Conservation (phyloP, 2,113 vertebrate species). For the Camelus bactrianus region DNA sequence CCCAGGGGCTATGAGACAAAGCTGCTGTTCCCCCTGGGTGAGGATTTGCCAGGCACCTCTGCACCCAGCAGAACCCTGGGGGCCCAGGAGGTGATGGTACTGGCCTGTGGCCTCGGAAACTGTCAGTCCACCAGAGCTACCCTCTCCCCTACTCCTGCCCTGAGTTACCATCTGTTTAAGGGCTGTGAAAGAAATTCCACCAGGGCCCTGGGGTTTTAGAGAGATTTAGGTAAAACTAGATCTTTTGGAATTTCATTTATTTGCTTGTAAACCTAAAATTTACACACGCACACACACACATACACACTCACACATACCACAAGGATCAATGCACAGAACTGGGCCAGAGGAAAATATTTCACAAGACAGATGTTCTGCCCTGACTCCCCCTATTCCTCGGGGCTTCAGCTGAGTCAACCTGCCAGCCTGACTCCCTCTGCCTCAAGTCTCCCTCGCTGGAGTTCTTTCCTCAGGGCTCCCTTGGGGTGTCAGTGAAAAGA, state of each 20-base stretch:
- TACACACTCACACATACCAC: neutral
- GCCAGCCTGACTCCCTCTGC: neutral
- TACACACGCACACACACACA: neutral
- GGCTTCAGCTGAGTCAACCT: neutral
- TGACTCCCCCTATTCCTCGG: neutral
- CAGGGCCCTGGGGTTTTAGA: neutral
- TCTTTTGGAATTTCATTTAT: neutral
- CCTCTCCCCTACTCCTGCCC: neutral
- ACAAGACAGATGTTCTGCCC: neutral
- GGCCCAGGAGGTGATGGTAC: neutral
- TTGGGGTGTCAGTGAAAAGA: neutral
- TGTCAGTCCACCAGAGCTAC: neutral
- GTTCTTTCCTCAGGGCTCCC: neutral
- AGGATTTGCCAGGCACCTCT: neutral
- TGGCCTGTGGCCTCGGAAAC: neutral
- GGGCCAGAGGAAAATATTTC: neutral
- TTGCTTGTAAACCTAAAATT: conserved; percentile 31
- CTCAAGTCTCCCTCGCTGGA: neutral
- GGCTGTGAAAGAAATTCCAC: neutral
- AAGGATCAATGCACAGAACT: conserved; percentile 46
- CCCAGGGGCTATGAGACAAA: neutral
- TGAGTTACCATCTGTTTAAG: neutral
- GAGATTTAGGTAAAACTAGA: neutral
- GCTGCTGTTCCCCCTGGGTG: neutral
- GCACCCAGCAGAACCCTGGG: neutral